Percentiles rank a stretch among this genome's conserved stretches.
phyloP scores from a whole-genome alignment of 2,113 vertebrate genomes.

The Meleagris gallopavo region DNA sequence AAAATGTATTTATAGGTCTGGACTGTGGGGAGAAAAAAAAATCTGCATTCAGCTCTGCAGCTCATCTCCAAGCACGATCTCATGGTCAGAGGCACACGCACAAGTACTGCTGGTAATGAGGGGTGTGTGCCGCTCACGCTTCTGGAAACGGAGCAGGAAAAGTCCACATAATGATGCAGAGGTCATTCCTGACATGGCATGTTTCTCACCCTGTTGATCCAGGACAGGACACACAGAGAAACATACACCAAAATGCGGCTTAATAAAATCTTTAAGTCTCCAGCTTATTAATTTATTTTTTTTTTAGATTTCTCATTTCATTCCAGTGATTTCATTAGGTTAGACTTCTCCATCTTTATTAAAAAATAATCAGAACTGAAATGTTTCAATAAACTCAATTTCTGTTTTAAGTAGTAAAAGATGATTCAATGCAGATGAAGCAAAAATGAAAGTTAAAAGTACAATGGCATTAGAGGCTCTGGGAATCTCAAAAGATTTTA shows the following conservation, averaged over 20 bases:
- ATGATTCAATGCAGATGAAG: constrained; percentile 55
- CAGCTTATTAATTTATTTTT: constrained; percentile 54
- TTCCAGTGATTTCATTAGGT: constrained; percentile 67
- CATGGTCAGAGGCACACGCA: neutral
- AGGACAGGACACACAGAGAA: neutral
- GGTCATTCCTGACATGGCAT: neutral
- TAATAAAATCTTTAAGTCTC: constrained; percentile 47
- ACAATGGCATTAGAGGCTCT: constrained; percentile 32
- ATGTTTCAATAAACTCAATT: constrained; percentile 71
- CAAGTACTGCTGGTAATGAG: neutral
- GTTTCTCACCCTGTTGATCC: constrained; percentile 42
- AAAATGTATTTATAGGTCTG: constrained; percentile 16
- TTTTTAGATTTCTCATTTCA: constrained; percentile 57
- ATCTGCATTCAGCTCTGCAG: neutral
- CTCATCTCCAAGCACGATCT: neutral
- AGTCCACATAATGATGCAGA: constrained; percentile 13
- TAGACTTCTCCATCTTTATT: constrained; percentile 74
- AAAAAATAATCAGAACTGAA: constrained; percentile 72
- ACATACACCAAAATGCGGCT: constrained; percentile 24
- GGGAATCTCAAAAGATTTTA: constrained; percentile 39
- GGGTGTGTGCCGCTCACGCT: neutral
- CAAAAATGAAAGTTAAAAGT: constrained; percentile 68
- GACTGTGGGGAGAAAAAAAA: neutral
- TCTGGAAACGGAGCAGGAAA: constrained; percentile 15
- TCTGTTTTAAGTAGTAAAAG: constrained; percentile 67